A percentile compares a stretch with the other conserved stretches of the same genome.
These are phyloP conservation scores for Podarcis siculus DNA, from an alignment of 2,797 vertebrate genomes.

Conservation along the genomic window DNA sequence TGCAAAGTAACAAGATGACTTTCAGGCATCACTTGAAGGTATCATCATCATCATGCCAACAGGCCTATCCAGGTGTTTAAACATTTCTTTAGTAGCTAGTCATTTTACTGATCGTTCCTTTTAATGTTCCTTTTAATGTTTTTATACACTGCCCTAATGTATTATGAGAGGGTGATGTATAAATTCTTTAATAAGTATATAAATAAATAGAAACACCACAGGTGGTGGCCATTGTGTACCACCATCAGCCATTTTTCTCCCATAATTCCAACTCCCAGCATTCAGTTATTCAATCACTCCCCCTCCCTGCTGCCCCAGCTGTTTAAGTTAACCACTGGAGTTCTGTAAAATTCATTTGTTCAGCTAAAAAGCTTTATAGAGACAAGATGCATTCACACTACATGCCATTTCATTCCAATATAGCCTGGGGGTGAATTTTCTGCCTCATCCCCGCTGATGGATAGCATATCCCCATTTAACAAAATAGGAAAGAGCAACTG, in stretches of 20 bases:
- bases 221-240: conserved; percentile 51
- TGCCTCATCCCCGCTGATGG: conserved; percentile 62
- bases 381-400: conserved; percentile 63
- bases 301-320: not conserved
- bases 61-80: too few species aligned
- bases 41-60: too few species aligned
- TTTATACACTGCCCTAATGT: too few species aligned
- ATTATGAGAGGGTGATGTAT: not conserved
- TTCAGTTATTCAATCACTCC: conserved; percentile 40
- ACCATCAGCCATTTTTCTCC: conserved; percentile 25
- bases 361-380: conserved; percentile 60
- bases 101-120: too few species aligned
- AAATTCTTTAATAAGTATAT: too few species aligned
- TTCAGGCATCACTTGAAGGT: too few species aligned
- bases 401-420: conserved; percentile 60
- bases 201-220: conserved; percentile 8
- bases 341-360: conserved; percentile 73
- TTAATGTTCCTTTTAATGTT: too few species aligned
- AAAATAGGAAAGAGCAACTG: conserved; percentile 57
- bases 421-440: conserved; percentile 49
- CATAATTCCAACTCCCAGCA: conserved; percentile 51
- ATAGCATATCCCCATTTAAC: conserved; percentile 58
- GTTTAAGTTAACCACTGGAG: conserved; percentile 60
- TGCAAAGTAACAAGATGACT: too few species aligned
- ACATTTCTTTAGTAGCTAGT: too few species aligned